phyloP scores from a whole-genome alignment of 2,113 vertebrate genomes.

The Salminus brasiliensis region DNA sequence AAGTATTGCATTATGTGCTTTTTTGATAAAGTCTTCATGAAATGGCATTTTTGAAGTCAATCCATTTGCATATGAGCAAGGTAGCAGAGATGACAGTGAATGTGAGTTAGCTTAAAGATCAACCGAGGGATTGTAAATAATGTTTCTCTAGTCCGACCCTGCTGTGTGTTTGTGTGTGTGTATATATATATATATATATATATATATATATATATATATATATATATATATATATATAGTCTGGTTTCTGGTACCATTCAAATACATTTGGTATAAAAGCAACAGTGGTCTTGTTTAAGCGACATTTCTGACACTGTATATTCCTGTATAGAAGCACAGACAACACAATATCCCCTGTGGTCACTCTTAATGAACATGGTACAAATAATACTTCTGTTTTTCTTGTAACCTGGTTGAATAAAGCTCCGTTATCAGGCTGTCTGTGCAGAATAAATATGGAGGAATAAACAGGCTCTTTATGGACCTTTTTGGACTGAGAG shows the following conservation, averaged over 20 bases:
- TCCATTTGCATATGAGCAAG: background rate
- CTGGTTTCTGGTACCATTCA: background rate
- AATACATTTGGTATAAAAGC: conserved; percentile 20
- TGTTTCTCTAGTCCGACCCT: conserved; percentile 37
- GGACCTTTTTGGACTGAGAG: background rate
- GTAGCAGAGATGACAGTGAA: conserved; percentile 48
- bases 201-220: conserved; percentile 34
- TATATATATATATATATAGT: conserved; percentile 9
- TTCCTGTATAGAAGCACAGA: conserved; percentile 3
- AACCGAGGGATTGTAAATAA: conserved; percentile 47
- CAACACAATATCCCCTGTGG: conserved; percentile 13
- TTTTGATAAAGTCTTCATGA: conserved; percentile 57
- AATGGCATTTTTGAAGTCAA: conserved; percentile 19
- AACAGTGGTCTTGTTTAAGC: conserved; percentile 15
- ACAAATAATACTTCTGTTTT: conserved; percentile 68
- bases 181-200: conserved; percentile 26
- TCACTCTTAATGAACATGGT: conserved; percentile 63
- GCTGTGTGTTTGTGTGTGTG: conserved; percentile 47
- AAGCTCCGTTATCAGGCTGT: conserved; percentile 63
- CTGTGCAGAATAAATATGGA: background rate
- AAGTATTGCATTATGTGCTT: conserved; percentile 59
- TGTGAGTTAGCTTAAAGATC: conserved; percentile 37
- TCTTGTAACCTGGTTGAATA: conserved; percentile 69
- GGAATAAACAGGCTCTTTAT: background rate
- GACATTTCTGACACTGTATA: background rate